Evolutionary conservation across 2,888 invertebrate genomes (phyloP).

Genomic region (Apodemia mormo): DNA sequence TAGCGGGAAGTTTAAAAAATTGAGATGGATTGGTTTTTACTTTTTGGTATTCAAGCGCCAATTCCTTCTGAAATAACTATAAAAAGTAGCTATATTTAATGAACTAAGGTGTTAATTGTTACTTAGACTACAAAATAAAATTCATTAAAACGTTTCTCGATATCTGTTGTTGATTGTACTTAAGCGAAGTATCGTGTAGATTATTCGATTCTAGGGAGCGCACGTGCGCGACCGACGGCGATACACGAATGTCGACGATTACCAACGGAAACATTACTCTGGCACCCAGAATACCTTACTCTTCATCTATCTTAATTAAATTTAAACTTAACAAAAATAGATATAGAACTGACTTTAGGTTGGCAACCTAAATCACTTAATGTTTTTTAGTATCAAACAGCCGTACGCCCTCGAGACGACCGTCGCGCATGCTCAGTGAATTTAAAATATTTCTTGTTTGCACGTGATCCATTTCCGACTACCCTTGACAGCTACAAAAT

Average conservation of each 20-base stretch:
- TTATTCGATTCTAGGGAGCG: conserved; percentile 55
- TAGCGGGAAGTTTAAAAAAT: no score
- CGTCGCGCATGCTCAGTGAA: conserved; percentile 69
- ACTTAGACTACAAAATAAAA: no score
- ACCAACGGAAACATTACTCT: conserved; percentile 41
- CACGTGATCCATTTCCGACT: conserved; percentile 48
- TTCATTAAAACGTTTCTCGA: no score
- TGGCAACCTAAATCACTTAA: conserved; percentile 29
- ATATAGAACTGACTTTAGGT: conserved; percentile 29
- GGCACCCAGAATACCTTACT: neutral
- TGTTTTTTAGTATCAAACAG: conserved; percentile 36
- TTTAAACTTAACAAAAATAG: fast-evolving
- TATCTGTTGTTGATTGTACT: conserved; percentile 22
- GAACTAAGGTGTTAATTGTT: no score
- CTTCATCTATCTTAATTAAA: conserved; percentile 14
- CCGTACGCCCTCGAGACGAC: conserved; percentile 67
- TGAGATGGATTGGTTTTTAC: no score
- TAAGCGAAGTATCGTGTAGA: conserved; percentile 24
- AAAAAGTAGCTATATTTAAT: no score
- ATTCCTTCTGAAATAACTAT: no score
- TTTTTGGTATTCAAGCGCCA: no score
- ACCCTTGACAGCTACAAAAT: conserved; percentile 28
- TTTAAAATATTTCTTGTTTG: conserved; percentile 41
- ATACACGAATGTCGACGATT: conserved; percentile 70
- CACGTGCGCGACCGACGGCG: conserved; percentile 67